Evolutionary conservation across 2,797 vertebrate species (phyloP).

Genomic region (Rhincodon typus): DNA sequence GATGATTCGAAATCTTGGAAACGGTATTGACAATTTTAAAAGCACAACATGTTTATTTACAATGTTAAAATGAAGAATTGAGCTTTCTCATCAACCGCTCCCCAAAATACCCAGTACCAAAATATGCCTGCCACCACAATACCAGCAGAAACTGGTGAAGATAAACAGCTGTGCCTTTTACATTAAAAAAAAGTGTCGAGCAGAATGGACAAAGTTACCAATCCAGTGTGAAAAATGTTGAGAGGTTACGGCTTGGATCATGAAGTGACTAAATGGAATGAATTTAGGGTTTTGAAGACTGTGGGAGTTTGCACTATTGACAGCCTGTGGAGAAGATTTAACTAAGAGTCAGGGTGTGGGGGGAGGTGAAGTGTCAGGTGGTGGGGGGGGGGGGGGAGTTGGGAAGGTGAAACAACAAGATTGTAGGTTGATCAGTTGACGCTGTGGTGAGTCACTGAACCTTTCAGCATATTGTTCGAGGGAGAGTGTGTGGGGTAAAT

Average conservation of each 20-base stretch:
- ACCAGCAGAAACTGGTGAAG: background rate
- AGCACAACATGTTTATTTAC: constrained; percentile 1
- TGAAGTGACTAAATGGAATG: background rate
- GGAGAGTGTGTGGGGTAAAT: too few species aligned
- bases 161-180: background rate
- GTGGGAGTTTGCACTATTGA: background rate
- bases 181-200: background rate
- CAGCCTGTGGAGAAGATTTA: background rate
- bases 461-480: background rate
- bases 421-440: too few species aligned
- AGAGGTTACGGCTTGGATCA: background rate
- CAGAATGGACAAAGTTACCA: background rate
- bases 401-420: too few species aligned
- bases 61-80: background rate
- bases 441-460: too few species aligned
- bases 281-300: background rate
- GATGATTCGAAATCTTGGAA: background rate
- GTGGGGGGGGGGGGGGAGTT: too few species aligned
- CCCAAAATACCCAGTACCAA: background rate
- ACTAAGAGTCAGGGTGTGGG: background rate
- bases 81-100: background rate
- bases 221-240: background rate
- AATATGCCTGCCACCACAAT: background rate
- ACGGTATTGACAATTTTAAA: background rate
- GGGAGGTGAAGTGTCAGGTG: too few species aligned